Evolutionary conservation across 2,113 vertebrate genomes (phyloP).

Genomic region (Reinhardtius hippoglossoides): DNA sequence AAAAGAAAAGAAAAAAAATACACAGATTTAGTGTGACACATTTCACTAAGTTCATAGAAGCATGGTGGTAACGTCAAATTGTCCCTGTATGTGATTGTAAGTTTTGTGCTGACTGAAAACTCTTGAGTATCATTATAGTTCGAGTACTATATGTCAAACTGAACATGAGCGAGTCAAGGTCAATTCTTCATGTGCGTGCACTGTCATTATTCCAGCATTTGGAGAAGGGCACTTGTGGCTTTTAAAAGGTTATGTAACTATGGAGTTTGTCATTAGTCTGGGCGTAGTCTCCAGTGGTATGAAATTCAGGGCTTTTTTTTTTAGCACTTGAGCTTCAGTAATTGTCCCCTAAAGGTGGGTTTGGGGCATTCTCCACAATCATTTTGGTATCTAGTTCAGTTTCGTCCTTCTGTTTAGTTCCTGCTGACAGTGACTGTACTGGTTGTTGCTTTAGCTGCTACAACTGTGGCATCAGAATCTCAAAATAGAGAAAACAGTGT

Average conservation of each 20-base stretch:
- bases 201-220: not conserved
- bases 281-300: not conserved
- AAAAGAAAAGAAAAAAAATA: too few relatives aligned
- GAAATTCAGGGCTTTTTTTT: too few relatives aligned
- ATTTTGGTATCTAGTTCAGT: not conserved
- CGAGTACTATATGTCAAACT: not conserved
- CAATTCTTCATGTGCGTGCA: not conserved
- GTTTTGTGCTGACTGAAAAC: not conserved
- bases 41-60: not conserved
- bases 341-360: not conserved
- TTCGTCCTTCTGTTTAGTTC: not conserved
- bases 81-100: not conserved
- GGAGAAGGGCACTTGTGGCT: too few relatives aligned
- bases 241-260: not conserved
- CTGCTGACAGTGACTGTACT: not conserved
- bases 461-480: too few relatives aligned
- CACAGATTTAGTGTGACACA: not conserved
- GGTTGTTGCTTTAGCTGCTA: too few relatives aligned
- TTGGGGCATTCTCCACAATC: too few relatives aligned
- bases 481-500: too few relatives aligned
- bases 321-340: not conserved
- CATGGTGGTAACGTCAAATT: not conserved
- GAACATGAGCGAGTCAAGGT: not conserved
- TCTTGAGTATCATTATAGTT: too few relatives aligned
- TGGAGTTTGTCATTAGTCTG: constrained; percentile 1